phyloP scores from a whole-genome alignment of 2,113 vertebrate species.

The Rousettus leschenaultii region DNA sequence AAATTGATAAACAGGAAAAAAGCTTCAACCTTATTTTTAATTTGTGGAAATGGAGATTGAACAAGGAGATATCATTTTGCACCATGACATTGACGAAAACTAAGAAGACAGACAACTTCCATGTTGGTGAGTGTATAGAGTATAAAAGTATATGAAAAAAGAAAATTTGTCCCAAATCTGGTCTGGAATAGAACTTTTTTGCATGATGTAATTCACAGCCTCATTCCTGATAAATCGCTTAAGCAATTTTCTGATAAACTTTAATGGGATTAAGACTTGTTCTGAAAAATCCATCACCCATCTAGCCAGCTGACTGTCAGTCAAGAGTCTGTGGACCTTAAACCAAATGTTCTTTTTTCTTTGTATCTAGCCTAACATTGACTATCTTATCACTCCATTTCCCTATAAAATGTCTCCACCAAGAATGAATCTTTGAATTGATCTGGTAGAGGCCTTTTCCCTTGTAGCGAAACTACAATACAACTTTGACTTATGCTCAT shows the following conservation, averaged over 20 bases:
- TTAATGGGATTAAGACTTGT: constrained; percentile 66
- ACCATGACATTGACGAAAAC: background rate
- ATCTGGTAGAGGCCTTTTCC: constrained; percentile 17
- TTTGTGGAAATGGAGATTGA: background rate
- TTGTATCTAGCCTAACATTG: background rate
- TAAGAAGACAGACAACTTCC: background rate
- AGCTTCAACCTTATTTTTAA: background rate
- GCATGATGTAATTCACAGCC: constrained; percentile 34
- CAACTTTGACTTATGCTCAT: background rate
- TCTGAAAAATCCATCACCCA: constrained; percentile 38
- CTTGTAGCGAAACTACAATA: background rate
- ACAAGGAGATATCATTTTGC: background rate
- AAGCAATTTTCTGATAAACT: constrained; percentile 73
- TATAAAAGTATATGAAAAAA: background rate
- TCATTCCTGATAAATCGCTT: constrained; percentile 55
- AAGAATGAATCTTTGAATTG: constrained; percentile 47
- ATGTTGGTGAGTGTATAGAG: background rate
- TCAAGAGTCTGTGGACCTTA: background rate
- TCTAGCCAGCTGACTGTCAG: constrained; percentile 27
- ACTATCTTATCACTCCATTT: constrained; percentile 34
- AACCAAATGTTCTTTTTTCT: constrained; percentile 21
- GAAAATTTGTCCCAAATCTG: background rate
- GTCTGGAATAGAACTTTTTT: background rate
- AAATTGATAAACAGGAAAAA: background rate
- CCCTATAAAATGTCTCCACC: constrained; percentile 25